Conservation (phyloP, 2,797 vertebrate species). For the Sitta carolinensis region DNA sequence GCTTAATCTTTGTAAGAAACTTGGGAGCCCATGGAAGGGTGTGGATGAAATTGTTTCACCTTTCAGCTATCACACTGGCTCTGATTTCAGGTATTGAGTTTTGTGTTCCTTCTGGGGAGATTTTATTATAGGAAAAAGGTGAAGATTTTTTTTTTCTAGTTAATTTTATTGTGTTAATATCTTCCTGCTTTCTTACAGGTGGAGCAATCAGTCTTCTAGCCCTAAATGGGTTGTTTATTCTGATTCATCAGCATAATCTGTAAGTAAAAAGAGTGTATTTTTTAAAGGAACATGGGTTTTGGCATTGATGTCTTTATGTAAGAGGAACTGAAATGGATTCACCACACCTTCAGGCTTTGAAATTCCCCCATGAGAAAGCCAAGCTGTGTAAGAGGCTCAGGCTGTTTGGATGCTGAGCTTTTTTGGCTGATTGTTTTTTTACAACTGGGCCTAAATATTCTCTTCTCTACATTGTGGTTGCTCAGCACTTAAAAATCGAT, state of each 20-base stretch:
- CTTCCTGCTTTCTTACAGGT: conserved; percentile 75
- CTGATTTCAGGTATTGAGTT: neutral
- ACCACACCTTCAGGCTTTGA: neutral
- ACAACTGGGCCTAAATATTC: neutral
- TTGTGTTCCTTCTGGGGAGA: neutral
- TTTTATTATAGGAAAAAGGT: neutral
- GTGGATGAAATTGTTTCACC: neutral
- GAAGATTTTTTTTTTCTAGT: neutral
- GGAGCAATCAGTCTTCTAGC: conserved; percentile 95
- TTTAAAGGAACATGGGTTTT: neutral
- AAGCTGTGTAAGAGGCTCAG: neutral
- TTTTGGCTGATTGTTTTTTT: neutral
- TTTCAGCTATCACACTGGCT: neutral
- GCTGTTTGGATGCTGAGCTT: neutral
- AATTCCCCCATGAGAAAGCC: neutral
- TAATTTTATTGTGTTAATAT: neutral
- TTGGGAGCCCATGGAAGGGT: neutral
- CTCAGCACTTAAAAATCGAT: neutral
- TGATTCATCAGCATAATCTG: conserved; percentile 96
- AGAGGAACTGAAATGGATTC: neutral
- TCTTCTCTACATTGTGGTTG: neutral
- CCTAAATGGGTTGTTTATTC: conserved; percentile 92
- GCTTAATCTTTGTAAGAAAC: neutral
- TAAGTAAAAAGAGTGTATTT: conserved; percentile 76
- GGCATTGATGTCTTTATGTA: neutral